Conservation (phyloP, 2,797 vertebrate genomes). For the Okamejei kenojei region DNA sequence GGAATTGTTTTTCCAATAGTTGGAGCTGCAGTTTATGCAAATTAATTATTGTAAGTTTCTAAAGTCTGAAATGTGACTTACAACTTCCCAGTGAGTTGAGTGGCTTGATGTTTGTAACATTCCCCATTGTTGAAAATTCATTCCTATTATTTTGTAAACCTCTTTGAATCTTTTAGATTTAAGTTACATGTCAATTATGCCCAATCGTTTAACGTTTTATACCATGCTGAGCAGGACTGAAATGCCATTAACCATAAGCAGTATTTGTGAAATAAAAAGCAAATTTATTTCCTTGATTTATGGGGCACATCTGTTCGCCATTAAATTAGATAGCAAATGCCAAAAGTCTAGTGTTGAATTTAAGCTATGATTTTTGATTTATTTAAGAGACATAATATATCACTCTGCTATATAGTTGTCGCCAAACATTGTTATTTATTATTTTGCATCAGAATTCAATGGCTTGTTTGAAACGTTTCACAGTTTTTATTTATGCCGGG, state of each 20-base stretch:
- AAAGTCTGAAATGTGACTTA: background rate
- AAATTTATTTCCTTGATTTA: background rate
- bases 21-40: background rate
- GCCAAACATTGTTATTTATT: conserved; percentile 22
- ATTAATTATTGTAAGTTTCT: background rate
- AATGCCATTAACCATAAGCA: conserved; percentile 1
- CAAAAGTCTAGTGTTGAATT: background rate
- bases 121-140: background rate
- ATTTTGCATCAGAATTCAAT: background rate
- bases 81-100: background rate
- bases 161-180: background rate
- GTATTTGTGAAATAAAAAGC: conserved; percentile 31
- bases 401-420: background rate
- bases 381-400: background rate
- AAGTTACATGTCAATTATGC: background rate
- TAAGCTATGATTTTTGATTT: background rate
- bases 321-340: background rate
- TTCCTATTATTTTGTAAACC: conserved; percentile 15
- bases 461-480: background rate
- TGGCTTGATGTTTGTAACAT: background rate
- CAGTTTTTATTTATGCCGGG: background rate
- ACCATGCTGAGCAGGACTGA: background rate
- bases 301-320: background rate
- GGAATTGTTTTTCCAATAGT: background rate
- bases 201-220: background rate